Evolutionary conservation across 2,888 invertebrate genomes (phyloP).

Genomic region (Lamellibrachia satsuma): DNA sequence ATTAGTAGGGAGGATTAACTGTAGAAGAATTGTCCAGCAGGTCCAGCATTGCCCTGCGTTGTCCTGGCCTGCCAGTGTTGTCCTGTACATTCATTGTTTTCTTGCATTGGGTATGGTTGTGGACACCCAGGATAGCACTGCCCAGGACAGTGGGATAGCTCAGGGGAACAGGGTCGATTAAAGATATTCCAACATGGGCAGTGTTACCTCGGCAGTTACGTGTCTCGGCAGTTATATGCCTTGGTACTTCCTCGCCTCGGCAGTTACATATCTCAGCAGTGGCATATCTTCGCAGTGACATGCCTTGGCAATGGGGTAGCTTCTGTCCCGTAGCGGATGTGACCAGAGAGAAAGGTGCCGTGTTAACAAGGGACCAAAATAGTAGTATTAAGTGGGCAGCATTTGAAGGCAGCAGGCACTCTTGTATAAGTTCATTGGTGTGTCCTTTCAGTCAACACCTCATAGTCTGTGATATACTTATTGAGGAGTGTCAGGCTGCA

Average conservation of each 20-base stretch:
- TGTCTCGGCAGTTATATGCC: too few species aligned
- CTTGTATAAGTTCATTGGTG: not conserved
- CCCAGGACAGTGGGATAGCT: not conserved
- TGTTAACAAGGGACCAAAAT: not conserved
- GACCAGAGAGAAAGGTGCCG: not conserved
- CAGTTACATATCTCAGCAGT: too few species aligned
- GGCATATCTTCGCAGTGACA: not conserved
- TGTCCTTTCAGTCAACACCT: not conserved
- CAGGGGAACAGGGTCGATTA: not conserved
- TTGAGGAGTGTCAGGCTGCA: not conserved
- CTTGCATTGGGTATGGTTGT: not conserved
- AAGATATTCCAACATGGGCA: too few species aligned
- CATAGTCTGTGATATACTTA: not conserved
- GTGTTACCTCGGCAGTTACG: too few species aligned
- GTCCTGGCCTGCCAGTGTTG: not conserved
- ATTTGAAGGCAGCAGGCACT: not conserved
- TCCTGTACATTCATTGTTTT: not conserved
- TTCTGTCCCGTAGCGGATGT: not conserved
- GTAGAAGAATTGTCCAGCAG: not conserved
- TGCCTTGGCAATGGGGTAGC: not conserved
- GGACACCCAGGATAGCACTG: not conserved
- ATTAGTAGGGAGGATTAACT: not conserved
- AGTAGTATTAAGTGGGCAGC: not conserved
- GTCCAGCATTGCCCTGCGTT: not conserved
- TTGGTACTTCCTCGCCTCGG: too few species aligned